A percentile compares a stretch with the other conserved stretches of the same genome.
phyloP scores from a whole-genome alignment of 2,888 invertebrate species.

The Tenthredo notha region DNA sequence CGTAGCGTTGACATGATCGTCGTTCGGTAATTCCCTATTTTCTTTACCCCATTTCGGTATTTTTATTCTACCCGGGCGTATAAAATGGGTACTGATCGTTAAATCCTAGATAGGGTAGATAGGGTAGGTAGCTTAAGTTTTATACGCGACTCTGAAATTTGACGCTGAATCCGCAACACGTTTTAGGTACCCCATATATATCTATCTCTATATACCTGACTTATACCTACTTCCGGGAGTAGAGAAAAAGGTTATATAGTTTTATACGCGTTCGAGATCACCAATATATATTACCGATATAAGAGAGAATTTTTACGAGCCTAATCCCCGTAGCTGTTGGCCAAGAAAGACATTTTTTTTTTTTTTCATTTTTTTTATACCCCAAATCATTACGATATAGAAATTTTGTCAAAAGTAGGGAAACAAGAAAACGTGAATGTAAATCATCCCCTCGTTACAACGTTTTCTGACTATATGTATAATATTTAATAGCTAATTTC shows the following conservation, averaged over 20 bases:
- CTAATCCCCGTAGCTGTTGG: not conserved
- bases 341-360: too few relatives aligned
- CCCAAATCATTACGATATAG: too few relatives aligned
- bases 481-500: too few relatives aligned
- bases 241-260: not conserved
- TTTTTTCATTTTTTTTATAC: too few relatives aligned
- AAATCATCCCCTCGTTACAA: too few relatives aligned
- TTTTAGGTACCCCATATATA: slow-evolving; percentile 5
- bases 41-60: not conserved
- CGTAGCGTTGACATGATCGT: not conserved
- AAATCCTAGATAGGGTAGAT: slow-evolving; percentile 32
- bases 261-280: not conserved
- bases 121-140: slow-evolving; percentile 25
- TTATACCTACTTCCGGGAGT: too few relatives aligned
- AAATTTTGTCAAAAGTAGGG: too few relatives aligned
- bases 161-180: slow-evolving; percentile 44
- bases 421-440: too few relatives aligned
- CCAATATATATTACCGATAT: not conserved
- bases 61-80: not conserved
- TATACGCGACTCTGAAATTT: slow-evolving; percentile 47
- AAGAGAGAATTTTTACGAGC: not conserved
- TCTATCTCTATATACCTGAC: too few relatives aligned
- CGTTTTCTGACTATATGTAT: too few relatives aligned
- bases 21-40: not conserved
- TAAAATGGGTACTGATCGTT: slow-evolving; percentile 36